Base-by-base conservation (phyloP, 1,140 invertebrate genomes). In the Nylanderia fulva region DNA sequence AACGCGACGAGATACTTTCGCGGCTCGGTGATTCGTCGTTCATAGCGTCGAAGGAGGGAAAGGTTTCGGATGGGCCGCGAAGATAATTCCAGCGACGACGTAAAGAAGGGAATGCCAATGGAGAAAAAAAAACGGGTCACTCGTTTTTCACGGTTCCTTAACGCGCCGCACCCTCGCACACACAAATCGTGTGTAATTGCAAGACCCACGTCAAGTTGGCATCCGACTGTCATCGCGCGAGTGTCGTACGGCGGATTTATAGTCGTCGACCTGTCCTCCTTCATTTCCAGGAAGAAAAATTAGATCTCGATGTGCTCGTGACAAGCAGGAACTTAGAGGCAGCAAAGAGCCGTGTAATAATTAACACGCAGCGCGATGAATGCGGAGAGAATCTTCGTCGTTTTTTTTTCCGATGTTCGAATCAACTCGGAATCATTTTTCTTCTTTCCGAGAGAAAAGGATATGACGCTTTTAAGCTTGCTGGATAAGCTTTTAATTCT, bases 81-180 rank as follows among this genome's bases (percentile, higher is more conserved):
- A n/a, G 33, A 27, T 80, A 80, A 86, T 75, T n/a, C 36, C 74
- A 36, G 18, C 15, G 42, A 71, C 54, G 74, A 36, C 21, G 63
- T 48, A 82, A 80, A 72, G 48, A 27, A 71, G 39, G 36, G 68
- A 80, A 80, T 83, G 45, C 71, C 42, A 6, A n/a, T 24, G 52
- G 29, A 18, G n/a, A 60, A 71, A 29, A 68, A 86, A 75, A 63
- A 58, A 29, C 56, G 27, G 63, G 71, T 89, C 68, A 87, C 85
- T 56, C 71, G 42, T 58, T 88, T 80, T 87, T 85, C 87, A 77
- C 68, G 87, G 52, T 52, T 80, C 54, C 66, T 82, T 77, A 74
- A 85, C 76, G 48, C 64, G 24, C 33, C 15, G 36, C 33, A 71
- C 63, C 13, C 74, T 58, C 69, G n/a, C n/a, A 74, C 33, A 29